Conservation (phyloP, 2,888 invertebrate species). For the Rhagium mordax region DNA sequence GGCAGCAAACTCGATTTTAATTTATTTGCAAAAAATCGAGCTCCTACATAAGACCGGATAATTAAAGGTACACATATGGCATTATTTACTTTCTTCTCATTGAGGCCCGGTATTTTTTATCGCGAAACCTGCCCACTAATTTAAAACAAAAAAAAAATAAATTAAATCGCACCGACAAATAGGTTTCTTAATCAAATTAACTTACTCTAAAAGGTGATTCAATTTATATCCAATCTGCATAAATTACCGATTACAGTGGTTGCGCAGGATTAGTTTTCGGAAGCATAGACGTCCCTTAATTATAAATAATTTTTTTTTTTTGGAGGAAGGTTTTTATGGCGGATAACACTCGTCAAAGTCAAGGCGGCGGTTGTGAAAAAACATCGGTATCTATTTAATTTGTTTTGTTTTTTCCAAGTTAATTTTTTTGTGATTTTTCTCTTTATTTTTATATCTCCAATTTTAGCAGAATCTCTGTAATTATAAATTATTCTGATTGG, state of each 20-base stretch:
- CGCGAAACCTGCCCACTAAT: neutral
- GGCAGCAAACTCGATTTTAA: neutral
- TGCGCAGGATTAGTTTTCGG: constrained; percentile 10
- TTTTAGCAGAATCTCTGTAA: no score
- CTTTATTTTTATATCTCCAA: no score
- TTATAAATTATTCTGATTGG: no score
- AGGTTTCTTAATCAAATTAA: constrained; percentile 22
- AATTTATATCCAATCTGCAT: constrained; percentile 28
- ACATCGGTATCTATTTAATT: no score
- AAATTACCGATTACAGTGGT: constrained; percentile 13
- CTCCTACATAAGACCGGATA: neutral
- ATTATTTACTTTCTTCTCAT: constrained; percentile 1
- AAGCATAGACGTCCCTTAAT: neutral
- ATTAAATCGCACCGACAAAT: constrained; percentile 16
- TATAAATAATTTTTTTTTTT: no score
- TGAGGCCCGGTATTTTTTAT: neutral
- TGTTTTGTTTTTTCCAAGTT: no score
- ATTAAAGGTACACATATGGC: neutral
- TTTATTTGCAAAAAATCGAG: neutral
- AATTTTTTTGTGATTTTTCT: no score
- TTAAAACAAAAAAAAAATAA: constrained; percentile 5
- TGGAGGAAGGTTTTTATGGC: no score
- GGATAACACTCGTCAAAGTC: no score
- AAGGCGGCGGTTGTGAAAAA: no score
- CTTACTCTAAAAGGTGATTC: constrained; percentile 29